phyloP scores from a whole-genome alignment of 2,888 invertebrate species.

The Drosophila pegasa region DNA sequence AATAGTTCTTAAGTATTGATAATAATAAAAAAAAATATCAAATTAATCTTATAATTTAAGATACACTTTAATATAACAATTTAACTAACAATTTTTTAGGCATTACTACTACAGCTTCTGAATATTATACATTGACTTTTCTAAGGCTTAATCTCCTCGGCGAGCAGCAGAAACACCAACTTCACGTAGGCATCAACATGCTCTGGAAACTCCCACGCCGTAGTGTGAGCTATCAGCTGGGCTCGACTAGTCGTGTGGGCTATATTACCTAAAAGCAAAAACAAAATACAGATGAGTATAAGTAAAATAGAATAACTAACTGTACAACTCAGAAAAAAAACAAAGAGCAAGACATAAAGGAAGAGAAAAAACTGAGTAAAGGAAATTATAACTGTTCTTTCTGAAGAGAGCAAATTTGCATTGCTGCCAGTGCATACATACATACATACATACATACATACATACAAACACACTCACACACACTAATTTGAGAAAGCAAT shows the following conservation, averaged over 20 bases:
- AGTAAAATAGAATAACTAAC: background rate
- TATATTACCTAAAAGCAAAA: constrained; percentile 41
- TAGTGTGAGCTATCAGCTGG: constrained; percentile 71
- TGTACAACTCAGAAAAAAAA: too few relatives aligned
- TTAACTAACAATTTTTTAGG: background rate
- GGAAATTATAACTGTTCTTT: too few relatives aligned
- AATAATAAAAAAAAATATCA: background rate
- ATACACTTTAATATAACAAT: background rate
- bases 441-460: background rate
- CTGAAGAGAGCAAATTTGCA: background rate
- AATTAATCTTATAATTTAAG: background rate
- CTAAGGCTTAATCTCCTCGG: constrained; percentile 69
- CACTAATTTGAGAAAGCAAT: background rate
- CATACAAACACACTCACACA: background rate
- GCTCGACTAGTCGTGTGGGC: constrained; percentile 75
- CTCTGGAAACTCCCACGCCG: constrained; percentile 82
- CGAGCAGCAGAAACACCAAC: constrained; percentile 71
- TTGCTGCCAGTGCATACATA: background rate
- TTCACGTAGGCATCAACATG: constrained; percentile 74
- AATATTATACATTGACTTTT: background rate
- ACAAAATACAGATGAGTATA: background rate
- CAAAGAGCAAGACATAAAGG: too few relatives aligned
- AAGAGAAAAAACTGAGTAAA: too few relatives aligned
- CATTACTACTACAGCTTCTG: background rate
- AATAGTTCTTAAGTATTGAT: background rate